Conservation (phyloP, 2,113 vertebrate genomes). For the Hyaena hyaena region DNA sequence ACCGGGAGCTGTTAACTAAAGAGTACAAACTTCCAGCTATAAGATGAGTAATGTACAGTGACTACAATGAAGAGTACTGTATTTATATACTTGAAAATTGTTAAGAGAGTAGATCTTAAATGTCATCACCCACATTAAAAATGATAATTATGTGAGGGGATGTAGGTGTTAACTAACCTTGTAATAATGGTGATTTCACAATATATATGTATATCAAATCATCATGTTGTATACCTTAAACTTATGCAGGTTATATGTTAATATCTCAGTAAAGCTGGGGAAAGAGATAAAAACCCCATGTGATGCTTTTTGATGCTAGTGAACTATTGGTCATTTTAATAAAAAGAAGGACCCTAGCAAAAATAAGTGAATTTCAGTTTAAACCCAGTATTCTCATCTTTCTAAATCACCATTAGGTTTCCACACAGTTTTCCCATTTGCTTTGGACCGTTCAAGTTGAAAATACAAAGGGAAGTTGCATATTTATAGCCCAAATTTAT, state of each 20-base stretch:
- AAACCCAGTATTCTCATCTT: not conserved
- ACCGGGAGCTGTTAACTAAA: not conserved
- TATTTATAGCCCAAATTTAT: slow-evolving; percentile 39
- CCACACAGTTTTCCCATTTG: slow-evolving; percentile 59
- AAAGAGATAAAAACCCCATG: not conserved
- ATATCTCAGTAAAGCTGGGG: not conserved
- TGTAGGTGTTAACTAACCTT: not conserved
- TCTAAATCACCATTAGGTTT: slow-evolving; percentile 58
- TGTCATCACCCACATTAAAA: not conserved
- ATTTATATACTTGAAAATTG: not conserved
- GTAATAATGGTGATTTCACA: not conserved
- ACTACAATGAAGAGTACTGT: not conserved
- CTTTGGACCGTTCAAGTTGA: slow-evolving; percentile 68
- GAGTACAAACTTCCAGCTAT: not conserved
- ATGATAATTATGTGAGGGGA: not conserved
- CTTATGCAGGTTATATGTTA: not conserved
- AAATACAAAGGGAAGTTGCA: slow-evolving; percentile 66
- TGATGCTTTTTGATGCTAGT: not conserved
- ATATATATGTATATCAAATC: not conserved
- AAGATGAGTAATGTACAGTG: not conserved
- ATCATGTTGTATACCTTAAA: not conserved
- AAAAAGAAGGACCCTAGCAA: not conserved
- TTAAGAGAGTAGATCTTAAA: not conserved
- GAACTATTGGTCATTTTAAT: not conserved
- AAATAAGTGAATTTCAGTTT: slow-evolving; percentile 48